Percentiles rank a stretch among this genome's conserved stretches.
phyloP scores from a whole-genome alignment of 2,113 vertebrate genomes.

The Dipodomys spectabilis region DNA sequence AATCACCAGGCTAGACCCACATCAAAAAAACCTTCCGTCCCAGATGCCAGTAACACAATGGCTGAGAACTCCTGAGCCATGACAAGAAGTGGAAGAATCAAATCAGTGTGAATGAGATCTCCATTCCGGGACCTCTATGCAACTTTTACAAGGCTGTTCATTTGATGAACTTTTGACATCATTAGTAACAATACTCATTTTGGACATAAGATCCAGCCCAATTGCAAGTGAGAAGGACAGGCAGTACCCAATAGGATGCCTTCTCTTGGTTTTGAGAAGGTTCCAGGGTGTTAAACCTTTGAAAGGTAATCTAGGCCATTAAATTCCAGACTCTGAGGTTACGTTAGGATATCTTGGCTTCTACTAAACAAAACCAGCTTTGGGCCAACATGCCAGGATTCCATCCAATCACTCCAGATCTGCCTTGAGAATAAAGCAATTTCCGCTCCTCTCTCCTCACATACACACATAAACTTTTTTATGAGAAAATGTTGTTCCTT shows the following conservation, averaged over 20 bases:
- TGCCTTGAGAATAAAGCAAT: conserved; percentile 37
- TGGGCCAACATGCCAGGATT: conserved; percentile 12
- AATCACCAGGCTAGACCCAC: background rate
- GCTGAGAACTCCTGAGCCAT: conserved; percentile 2
- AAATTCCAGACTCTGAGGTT: conserved; percentile 53
- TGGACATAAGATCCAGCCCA: conserved; percentile 12
- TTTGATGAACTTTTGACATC: background rate
- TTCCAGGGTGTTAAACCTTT: conserved; percentile 45
- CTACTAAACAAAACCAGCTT: conserved; percentile 51
- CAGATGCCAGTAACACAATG: background rate
- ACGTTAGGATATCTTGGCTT: conserved; percentile 49
- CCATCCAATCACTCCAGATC: background rate
- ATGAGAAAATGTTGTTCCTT: conserved; percentile 64
- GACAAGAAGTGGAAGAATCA: background rate
- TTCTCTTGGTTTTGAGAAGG: conserved; percentile 36
- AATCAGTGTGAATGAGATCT: background rate
- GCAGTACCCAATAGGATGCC: conserved; percentile 4
- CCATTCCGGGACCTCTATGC: background rate
- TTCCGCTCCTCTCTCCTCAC: background rate
- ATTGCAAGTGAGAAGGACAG: conserved; percentile 28
- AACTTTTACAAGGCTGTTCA: background rate
- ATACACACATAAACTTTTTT: conserved; percentile 7
- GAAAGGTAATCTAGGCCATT: conserved; percentile 62
- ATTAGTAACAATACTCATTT: conserved; percentile 38
- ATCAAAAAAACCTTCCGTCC: background rate